These are phyloP conservation scores for Cyrtorhinus lividipennis DNA, from an alignment of 1,140 invertebrate species.

Conservation along the genomic window DNA sequence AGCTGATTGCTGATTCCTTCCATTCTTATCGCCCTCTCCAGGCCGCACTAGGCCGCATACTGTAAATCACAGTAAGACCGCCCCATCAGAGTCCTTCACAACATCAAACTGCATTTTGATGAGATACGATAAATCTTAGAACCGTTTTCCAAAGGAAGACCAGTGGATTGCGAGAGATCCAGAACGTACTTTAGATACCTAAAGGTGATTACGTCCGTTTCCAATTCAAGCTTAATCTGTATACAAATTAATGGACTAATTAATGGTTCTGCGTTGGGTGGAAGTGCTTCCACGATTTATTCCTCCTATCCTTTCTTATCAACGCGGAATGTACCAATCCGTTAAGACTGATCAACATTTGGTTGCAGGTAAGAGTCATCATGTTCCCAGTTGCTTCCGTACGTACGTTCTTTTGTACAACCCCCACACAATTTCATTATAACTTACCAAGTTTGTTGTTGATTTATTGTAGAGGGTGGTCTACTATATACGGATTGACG, in stretches of 20 bases:
- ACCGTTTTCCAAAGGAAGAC: neutral
- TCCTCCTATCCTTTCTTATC: too few species aligned
- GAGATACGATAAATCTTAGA: neutral
- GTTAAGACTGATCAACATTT: too few species aligned
- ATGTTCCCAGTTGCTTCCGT: too few species aligned
- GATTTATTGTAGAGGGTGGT: too few species aligned
- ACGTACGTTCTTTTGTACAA: too few species aligned
- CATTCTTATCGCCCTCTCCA: neutral
- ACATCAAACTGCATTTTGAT: neutral
- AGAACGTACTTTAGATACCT: neutral
- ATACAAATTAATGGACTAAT: neutral
- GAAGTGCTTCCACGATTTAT: too few species aligned
- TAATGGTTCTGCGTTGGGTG: neutral
- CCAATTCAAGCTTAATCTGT: neutral
- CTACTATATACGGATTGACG: too few species aligned
- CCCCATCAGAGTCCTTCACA: neutral
- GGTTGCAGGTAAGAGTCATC: too few species aligned
- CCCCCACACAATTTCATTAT: too few species aligned
- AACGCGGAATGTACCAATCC: too few species aligned
- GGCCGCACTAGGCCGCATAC: neutral
- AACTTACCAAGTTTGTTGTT: too few species aligned
- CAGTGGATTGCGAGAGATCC: neutral
- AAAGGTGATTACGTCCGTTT: neutral
- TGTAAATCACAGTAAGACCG: neutral
- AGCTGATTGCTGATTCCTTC: too few species aligned